Evolutionary conservation across 2,888 invertebrate genomes (phyloP), one percentile per base, ranked within the genome.

Genomic region (Dryobota labecula): DNA sequence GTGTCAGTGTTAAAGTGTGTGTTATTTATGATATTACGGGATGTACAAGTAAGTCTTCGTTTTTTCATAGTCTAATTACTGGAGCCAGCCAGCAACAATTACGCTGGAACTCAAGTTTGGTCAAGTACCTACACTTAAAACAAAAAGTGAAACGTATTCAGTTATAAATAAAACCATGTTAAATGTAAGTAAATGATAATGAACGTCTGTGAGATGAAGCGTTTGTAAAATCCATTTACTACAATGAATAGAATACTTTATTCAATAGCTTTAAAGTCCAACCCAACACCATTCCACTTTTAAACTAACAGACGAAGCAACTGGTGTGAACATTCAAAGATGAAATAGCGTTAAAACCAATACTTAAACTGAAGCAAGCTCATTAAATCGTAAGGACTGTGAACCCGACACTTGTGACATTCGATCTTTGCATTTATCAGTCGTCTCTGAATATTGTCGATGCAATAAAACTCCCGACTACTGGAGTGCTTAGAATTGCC

Each of bases 381-480:
- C 76, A 69, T 80, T 75, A 60, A 74, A 49, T 68, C 58, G 2
- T 30, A 11, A 80, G 61, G 43, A 57, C 38, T 43, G 74, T 43
- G 53, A 67, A 45, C 15, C 61, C 53, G 54, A 51, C 49, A 38
- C 63, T 75, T 56, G 54, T 68, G 76, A 30, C 38, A 60, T 63
- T 63, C 38, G 58, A 75, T 77, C 63, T 69, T 64, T 41, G 69
- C n/a, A 69, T 78, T 64, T 69, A 76, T 51, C 45, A 58, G 45
- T 38, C 63, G 51, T 27, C 45, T 51, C 60, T 64, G 69, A 78
- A 61, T 78, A 80, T 75, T 80, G 51, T 41, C 36, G 15, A n/a
- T 15, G 54, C 41, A 80, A 75, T 76, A 76, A 69, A 80, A 61
- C 11, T n/a, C 47, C 47, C 7, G 36, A 51, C 24, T n/a, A 64